Conservation (phyloP, 2,888 invertebrate genomes). For the Phalera bucephala region DNA sequence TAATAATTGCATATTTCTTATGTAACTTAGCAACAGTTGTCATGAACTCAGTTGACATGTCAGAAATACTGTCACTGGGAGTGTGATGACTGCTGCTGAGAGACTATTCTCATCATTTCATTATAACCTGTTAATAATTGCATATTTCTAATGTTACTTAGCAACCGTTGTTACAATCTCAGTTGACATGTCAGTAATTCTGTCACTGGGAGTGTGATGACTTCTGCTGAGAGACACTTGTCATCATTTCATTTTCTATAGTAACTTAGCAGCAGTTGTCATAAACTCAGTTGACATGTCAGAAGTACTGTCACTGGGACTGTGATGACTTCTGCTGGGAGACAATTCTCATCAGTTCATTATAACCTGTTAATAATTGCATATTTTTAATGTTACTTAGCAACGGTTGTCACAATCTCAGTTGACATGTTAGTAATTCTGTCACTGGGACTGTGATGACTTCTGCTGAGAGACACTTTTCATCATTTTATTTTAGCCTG, state of each 20-base stretch:
- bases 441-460: constrained; percentile 12
- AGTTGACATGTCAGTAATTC: constrained; percentile 27
- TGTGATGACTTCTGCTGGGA: too few species aligned
- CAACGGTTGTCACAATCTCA: too few species aligned
- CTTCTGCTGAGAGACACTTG: neutral
- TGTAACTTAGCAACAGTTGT: constrained; percentile 10
- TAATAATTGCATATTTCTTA: too few species aligned
- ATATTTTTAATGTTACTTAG: too few species aligned
- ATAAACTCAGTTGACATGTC: too few species aligned
- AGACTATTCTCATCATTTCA: neutral
- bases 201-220: constrained; percentile 36
- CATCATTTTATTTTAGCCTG: neutral
- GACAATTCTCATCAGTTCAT: too few species aligned
- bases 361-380: too few species aligned
- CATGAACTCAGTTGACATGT: constrained; percentile 19
- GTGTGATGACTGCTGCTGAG: neutral
- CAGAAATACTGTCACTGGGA: constrained; percentile 17
- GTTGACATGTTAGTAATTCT: constrained; percentile 1
- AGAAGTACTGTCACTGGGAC: too few species aligned
- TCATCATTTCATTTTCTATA: too few species aligned
- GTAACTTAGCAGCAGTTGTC: too few species aligned
- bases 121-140: too few species aligned
- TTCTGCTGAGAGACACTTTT: neutral
- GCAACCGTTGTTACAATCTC: constrained; percentile 17
- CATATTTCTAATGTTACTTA: constrained; percentile 4